Conservation (phyloP, 2,888 invertebrate genomes). For the Auanema sp. region DNA sequence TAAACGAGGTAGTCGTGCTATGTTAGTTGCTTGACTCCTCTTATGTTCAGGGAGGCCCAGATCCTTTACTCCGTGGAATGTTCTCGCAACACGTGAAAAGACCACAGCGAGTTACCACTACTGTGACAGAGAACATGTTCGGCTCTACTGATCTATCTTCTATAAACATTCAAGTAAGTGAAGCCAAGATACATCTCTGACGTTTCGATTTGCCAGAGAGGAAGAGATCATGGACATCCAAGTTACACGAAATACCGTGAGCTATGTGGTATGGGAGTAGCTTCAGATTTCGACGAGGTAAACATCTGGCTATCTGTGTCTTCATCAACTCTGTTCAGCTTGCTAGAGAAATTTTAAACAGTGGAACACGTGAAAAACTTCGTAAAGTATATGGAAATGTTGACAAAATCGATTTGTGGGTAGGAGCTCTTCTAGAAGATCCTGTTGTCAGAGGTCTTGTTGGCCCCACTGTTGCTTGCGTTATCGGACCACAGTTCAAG, state of each 20-base stretch:
- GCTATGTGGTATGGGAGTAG: constrained; percentile 81
- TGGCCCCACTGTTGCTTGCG: constrained; percentile 68
- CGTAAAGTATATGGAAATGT: constrained; percentile 52
- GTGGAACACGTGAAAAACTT: constrained; percentile 47
- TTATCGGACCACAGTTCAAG: constrained; percentile 68
- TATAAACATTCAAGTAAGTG: constrained; percentile 80
- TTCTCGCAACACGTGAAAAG: constrained; percentile 49
- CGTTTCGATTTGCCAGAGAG: constrained; percentile 68
- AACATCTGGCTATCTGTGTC: too few species aligned
- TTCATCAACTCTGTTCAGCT: too few species aligned
- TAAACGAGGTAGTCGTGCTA: constrained; percentile 31
- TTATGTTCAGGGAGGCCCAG: constrained; percentile 86
- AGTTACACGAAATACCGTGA: constrained; percentile 81
- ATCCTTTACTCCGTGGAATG: constrained; percentile 76
- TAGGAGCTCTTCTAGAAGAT: constrained; percentile 68
- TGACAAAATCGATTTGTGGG: constrained; percentile 67
- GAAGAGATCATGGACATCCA: constrained; percentile 86
- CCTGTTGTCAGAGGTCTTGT: constrained; percentile 66
- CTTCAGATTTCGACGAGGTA: constrained; percentile 75
- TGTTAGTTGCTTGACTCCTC: neutral
- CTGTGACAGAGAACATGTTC: constrained; percentile 85
- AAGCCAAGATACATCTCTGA: neutral
- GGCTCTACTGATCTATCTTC: constrained; percentile 80
- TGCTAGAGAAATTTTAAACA: constrained; percentile 54
- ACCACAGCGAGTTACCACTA: constrained; percentile 82